phyloP scores from a whole-genome alignment of 2,113 vertebrate genomes.

The Girardinichthys multiradiatus region DNA sequence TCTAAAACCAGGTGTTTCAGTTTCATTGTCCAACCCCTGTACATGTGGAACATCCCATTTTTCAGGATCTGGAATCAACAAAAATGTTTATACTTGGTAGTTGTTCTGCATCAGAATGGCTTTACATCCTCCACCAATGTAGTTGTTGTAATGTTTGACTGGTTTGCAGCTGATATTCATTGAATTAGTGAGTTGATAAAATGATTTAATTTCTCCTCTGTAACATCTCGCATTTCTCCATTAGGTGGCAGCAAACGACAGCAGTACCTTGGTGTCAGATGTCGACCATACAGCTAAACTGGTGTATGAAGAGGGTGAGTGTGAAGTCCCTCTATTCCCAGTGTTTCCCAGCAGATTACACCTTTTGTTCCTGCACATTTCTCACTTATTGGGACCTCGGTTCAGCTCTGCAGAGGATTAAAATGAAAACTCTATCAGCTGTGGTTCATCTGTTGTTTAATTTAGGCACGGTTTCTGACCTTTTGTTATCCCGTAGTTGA shows the following conservation, averaged over 20 bases:
- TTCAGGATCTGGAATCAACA: too few relatives aligned
- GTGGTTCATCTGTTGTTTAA: slow-evolving; percentile 2
- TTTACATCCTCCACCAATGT: not conserved
- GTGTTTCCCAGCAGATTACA: not conserved
- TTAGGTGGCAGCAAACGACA: slow-evolving; percentile 86
- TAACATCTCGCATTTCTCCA: slow-evolving; percentile 29
- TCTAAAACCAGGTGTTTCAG: too few relatives aligned
- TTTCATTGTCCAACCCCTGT: too few relatives aligned
- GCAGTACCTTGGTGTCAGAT: slow-evolving; percentile 66
- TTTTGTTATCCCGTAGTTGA: not conserved
- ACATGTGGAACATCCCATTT: too few relatives aligned
- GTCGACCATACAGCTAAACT: slow-evolving; percentile 89
- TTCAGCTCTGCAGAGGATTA: not conserved
- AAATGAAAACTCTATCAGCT: not conserved
- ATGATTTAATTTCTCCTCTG: not conserved
- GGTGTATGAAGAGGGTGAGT: slow-evolving; percentile 96
- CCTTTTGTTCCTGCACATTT: not conserved
- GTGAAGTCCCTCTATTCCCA: slow-evolving; percentile 1
- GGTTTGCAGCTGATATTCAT: too few relatives aligned
- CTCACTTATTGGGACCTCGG: not conserved
- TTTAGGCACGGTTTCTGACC: slow-evolving; percentile 30
- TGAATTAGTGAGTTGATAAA: too few relatives aligned
- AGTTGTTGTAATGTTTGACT: not conserved
- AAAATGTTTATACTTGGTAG: too few relatives aligned
- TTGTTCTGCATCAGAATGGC: too few relatives aligned